These are phyloP conservation scores for Sphenodon punctatus DNA, from an alignment of 2,797 vertebrate species.

Conservation along the genomic window DNA sequence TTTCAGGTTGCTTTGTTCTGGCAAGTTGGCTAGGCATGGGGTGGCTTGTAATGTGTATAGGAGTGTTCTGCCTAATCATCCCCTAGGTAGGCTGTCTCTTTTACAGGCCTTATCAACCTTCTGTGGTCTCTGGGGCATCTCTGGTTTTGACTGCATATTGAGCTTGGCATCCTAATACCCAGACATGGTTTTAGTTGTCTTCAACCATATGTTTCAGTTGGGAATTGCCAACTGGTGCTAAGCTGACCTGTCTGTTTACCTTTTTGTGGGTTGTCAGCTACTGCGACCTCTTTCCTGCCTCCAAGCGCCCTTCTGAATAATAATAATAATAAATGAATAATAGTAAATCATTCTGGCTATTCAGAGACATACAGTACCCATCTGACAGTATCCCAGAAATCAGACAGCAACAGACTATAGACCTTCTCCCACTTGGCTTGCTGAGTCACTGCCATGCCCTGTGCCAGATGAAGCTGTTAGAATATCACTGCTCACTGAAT, in stretches of 20 bases:
- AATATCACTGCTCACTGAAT: conserved; percentile 22
- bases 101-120: conserved; percentile 6
- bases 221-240: not conserved
- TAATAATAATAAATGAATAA: no score
- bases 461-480: conserved; percentile 15
- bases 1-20: not conserved
- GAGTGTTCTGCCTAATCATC: no score
- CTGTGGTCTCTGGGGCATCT: conserved; percentile 8
- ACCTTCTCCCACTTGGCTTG: conserved; percentile 3
- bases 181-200: conserved; percentile 24
- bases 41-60: no score
- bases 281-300: no score
- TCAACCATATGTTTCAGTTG: not conserved
- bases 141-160: conserved; percentile 38
- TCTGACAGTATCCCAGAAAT: not conserved
- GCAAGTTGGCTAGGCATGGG: no score
- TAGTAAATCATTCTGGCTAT: conserved; percentile 21
- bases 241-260: not conserved
- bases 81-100: conserved; percentile 36
- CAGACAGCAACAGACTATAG: conserved; percentile 2
- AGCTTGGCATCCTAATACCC: conserved; percentile 44
- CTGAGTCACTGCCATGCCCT: conserved; percentile 29
- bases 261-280: not conserved
- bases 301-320: no score
- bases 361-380: conserved; percentile 20